Evolutionary conservation across 2,797 vertebrate genomes (phyloP).

Genomic region (Enteromius argenteus): DNA sequence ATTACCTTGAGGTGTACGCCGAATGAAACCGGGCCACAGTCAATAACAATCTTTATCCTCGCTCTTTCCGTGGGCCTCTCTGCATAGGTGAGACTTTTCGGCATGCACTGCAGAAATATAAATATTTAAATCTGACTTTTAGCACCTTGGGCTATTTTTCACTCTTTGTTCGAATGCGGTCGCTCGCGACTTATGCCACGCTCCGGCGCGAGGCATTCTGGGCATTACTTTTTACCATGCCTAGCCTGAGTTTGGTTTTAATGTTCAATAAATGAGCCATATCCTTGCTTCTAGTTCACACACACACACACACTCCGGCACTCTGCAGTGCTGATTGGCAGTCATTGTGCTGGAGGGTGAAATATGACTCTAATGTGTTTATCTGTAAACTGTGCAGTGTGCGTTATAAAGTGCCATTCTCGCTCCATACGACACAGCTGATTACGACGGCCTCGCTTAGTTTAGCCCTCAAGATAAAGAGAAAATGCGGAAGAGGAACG

Average conservation of each 20-base stretch:
- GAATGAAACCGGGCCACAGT: conserved; percentile 22
- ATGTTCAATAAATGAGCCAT: conserved; percentile 64
- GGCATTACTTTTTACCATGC: conserved; percentile 55
- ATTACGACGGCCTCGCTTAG: conserved; percentile 30
- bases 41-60: conserved; percentile 25
- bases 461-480: conserved; percentile 36
- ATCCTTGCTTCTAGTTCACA: conserved; percentile 57
- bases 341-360: conserved; percentile 55
- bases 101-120: conserved; percentile 28
- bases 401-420: conserved; percentile 50
- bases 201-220: conserved; percentile 38
- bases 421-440: conserved; percentile 44
- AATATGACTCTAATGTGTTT: conserved; percentile 59
- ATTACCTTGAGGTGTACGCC: conserved; percentile 23
- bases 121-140: conserved; percentile 51
- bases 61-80: not conserved
- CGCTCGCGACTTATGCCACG: conserved; percentile 37
- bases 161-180: conserved; percentile 31
- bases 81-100: conserved; percentile 16
- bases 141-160: conserved; percentile 54
- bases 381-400: conserved; percentile 54
- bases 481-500: conserved; percentile 26
- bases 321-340: conserved; percentile 56
- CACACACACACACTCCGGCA: conserved; percentile 29
- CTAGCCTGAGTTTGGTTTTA: conserved; percentile 58